Evolutionary conservation across 2,888 invertebrate species (phyloP), one percentile per base, ranked within the genome.

Genomic region (Acanthococcus lagerstroemiae): DNA sequence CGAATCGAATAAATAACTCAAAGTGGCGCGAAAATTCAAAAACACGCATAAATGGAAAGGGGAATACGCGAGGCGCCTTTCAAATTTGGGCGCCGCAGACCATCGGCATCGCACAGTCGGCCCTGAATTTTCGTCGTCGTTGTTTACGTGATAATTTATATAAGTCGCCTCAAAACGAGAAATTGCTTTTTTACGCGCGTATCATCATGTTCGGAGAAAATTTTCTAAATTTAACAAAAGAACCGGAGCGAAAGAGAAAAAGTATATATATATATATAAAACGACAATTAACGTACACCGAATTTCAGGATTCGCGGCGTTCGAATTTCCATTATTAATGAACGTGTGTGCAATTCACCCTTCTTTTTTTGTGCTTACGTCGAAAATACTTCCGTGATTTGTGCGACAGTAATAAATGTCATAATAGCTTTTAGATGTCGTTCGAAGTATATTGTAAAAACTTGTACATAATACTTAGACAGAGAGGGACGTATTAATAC

Each of bases 351-450:
- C 22, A 2, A 5, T 24, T 52, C 24, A 3, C 24, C 22, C 19
- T 21, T 21, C 24, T 52, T 22, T 15, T 52, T 24, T 52, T 9
- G 22, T 52, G 24, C 15, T 22, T 24, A 21, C 52, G 21, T 22
- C 22, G 24, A n/a, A 52, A 52, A 52, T 22, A 52, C 24, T 52
- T 52, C 52, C 52, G 3, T 22, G 52, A 52, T 52, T 45, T 52
- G 52, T 52, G 15, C 22, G 22, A 22, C 9, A 22, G 52, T 52
- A 52, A 52, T 52, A 52, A 52, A 52, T 22, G 52, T 52, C 24
- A 24, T 52, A 52, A 52, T 52, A 52, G 52, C 52, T 52, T 52
- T 52, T 52, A 52, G 52, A 52, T 52, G 52, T 52, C 52, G 46
- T 19, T 45, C 24, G 3, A 52, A 22, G 22, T 52, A 21, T 48